Percentiles rank a stretch among this genome's conserved stretches.
Evolutionary conservation across 2,113 vertebrate genomes (phyloP).

Genomic region (Cheirogaleus medius): DNA sequence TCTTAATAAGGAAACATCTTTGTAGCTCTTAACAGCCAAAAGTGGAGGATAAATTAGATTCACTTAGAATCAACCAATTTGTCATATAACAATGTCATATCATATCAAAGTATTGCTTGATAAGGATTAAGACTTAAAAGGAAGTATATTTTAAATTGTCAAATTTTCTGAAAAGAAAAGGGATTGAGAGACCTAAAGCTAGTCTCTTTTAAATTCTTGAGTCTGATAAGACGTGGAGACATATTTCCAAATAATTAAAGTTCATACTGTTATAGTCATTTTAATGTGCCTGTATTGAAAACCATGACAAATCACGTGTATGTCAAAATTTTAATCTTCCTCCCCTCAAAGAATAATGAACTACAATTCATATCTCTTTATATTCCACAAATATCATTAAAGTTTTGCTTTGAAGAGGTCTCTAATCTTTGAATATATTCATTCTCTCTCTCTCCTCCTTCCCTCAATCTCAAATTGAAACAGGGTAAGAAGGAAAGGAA

Average conservation of each 20-base stretch:
- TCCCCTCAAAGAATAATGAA: background rate
- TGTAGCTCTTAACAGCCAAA: constrained; percentile 74
- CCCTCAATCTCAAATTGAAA: background rate
- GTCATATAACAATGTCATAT: constrained; percentile 79
- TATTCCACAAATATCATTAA: background rate
- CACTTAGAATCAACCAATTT: constrained; percentile 82
- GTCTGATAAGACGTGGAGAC: constrained; percentile 67
- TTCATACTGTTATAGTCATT: background rate
- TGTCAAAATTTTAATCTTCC: background rate
- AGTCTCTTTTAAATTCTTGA: constrained; percentile 68
- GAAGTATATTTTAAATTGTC: constrained; percentile 71
- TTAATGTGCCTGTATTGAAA: background rate
- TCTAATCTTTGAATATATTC: background rate
- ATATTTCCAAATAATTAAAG: constrained; percentile 60
- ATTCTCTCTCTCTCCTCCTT: background rate
- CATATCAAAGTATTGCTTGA: constrained; percentile 74
- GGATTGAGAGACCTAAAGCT: constrained; percentile 23
- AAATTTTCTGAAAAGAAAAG: constrained; percentile 71
- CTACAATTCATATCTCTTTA: background rate
- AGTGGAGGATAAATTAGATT: constrained; percentile 79
- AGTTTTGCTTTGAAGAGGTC: background rate
- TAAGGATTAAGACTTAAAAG: constrained; percentile 80
- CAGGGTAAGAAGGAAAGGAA: background rate
- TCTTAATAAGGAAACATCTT: constrained; percentile 78
- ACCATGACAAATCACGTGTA: background rate